These are phyloP conservation scores for Sphyrna mokarran DNA, from an alignment of 2,113 vertebrate genomes.

Conservation along the genomic window DNA sequence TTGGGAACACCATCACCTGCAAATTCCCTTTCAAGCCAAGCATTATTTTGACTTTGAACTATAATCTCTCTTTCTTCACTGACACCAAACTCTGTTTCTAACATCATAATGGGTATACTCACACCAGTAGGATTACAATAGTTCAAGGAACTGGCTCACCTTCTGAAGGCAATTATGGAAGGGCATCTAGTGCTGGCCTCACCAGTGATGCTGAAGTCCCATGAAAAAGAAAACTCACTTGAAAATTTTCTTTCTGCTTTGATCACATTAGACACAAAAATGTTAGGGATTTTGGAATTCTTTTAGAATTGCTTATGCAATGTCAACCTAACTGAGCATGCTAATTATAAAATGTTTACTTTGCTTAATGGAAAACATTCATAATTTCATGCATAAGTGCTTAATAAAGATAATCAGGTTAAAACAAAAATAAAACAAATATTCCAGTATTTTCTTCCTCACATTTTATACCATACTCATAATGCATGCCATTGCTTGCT, in stretches of 20 bases:
- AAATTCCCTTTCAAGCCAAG: neutral
- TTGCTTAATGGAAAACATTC: neutral
- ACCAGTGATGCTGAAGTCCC: neutral
- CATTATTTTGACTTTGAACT: neutral
- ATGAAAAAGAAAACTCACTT: neutral
- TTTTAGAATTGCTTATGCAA: neutral
- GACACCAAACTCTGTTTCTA: neutral
- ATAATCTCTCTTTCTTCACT: neutral
- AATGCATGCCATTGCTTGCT: neutral
- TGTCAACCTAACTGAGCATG: neutral
- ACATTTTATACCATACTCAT: neutral
- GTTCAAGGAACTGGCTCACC: neutral
- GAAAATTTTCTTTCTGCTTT: neutral
- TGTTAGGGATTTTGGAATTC: neutral
- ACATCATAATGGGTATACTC: neutral
- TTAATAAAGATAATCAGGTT: neutral
- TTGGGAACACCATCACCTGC: neutral
- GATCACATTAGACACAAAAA: neutral
- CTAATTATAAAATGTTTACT: neutral
- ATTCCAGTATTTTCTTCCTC: too few species aligned
- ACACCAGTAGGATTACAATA: neutral
- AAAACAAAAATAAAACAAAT: neutral
- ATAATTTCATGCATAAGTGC: neutral
- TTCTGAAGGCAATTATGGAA: neutral
- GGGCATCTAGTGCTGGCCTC: neutral